Percentiles rank a stretch among this genome's conserved stretches.
Conservation (phyloP, 2,113 vertebrate genomes). For the Ptyas mucosa region DNA sequence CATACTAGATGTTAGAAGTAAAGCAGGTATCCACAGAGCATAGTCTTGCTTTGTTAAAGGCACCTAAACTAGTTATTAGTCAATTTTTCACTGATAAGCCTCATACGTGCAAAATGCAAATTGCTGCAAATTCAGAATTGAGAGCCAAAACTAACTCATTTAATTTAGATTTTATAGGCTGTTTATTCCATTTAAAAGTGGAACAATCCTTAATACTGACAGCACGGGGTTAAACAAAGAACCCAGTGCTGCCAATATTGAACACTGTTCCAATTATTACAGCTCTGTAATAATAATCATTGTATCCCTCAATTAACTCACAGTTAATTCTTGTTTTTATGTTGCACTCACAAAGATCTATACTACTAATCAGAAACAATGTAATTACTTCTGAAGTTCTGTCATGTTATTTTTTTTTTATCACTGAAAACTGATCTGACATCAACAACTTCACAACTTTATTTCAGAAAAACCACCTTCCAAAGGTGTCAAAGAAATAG, state of each 20-base stretch:
- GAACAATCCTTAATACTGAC: neutral
- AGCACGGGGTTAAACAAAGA: neutral
- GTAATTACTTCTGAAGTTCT: conserved; percentile 5
- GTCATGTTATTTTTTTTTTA: neutral
- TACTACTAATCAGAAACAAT: neutral
- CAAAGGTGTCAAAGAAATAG: conserved; percentile 30
- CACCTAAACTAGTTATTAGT: neutral
- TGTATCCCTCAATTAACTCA: neutral
- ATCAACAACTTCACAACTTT: neutral
- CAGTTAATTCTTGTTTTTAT: neutral
- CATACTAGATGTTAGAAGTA: neutral
- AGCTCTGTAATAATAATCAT: neutral
- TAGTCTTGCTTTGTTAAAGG: neutral
- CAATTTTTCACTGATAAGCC: neutral
- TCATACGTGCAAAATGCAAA: neutral
- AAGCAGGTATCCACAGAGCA: neutral
- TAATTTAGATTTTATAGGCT: neutral
- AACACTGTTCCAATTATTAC: neutral
- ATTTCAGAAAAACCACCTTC: conserved; percentile 39
- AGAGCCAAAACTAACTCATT: neutral
- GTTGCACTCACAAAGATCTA: neutral
- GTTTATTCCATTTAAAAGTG: neutral
- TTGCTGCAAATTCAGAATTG: neutral
- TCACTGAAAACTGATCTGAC: neutral
- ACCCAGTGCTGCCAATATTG: neutral